phyloP scores from a whole-genome alignment of 1,140 invertebrate genomes.

The Rhagoletis zephyria region DNA sequence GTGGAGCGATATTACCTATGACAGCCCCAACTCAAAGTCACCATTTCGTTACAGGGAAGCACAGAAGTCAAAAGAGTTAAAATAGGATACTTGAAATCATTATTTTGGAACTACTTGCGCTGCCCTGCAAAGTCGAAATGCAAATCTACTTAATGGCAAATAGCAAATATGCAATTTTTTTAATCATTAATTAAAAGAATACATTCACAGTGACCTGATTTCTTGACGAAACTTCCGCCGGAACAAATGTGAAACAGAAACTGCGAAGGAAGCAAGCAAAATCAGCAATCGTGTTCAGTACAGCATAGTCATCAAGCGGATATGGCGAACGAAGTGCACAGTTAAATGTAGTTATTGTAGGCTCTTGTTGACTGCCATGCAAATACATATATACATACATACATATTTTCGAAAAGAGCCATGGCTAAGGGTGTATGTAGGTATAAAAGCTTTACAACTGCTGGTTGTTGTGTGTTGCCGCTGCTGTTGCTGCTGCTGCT shows the following conservation, averaged over 20 bases:
- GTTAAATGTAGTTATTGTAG: conserved; percentile 13
- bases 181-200: background rate
- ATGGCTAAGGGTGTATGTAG: conserved; percentile 16
- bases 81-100: too few relatives aligned
- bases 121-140: background rate
- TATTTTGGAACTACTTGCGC: too few relatives aligned
- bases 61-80: too few relatives aligned
- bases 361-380: conserved; percentile 13
- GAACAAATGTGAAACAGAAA: conserved; percentile 30
- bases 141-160: background rate
- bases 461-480: background rate
- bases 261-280: conserved; percentile 22
- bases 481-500: background rate
- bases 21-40: too few relatives aligned
- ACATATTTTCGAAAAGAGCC: background rate
- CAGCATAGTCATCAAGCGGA: conserved; percentile 32
- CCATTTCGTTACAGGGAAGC: too few relatives aligned
- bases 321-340: conserved; percentile 1
- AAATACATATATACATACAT: background rate
- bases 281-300: conserved; percentile 17
- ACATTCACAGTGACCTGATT: conserved; percentile 49
- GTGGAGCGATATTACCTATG: too few relatives aligned
- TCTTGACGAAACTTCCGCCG: conserved; percentile 7
- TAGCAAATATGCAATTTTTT: background rate
- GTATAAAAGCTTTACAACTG: background rate